Conservation (phyloP, 2,888 invertebrate species). For the Drosophila incognita region DNA sequence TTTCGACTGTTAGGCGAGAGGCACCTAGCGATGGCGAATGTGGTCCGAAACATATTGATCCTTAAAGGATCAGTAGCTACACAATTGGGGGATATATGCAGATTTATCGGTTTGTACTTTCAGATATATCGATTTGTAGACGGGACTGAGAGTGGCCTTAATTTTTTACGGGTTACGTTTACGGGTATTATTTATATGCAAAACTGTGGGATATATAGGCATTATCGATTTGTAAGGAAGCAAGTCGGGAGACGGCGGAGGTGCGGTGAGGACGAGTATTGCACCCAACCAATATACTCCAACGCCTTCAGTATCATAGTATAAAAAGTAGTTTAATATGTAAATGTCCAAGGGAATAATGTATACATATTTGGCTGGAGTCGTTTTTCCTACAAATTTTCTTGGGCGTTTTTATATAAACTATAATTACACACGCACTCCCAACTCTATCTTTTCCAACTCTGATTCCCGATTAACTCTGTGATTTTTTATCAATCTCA, state of each 20-base stretch:
- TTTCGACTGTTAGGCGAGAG: not conserved
- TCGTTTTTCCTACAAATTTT: too few relatives aligned
- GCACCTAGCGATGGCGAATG: not conserved
- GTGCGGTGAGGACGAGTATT: not conserved
- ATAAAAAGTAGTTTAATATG: not conserved
- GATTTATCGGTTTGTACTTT: too few relatives aligned
- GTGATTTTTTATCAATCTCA: too few relatives aligned
- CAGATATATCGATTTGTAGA: too few relatives aligned
- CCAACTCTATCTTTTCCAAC: too few relatives aligned
- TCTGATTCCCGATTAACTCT: too few relatives aligned
- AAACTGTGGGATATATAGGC: not conserved
- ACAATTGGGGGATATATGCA: too few relatives aligned
- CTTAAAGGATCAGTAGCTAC: not conserved
- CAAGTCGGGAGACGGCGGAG: not conserved
- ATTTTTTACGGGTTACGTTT: not conserved
- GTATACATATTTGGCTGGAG: not conserved
- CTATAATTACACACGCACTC: too few relatives aligned
- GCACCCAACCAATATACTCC: not conserved
- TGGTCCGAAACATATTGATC: not conserved
- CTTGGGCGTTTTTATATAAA: too few relatives aligned
- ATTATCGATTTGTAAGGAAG: not conserved
- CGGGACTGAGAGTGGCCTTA: too few relatives aligned
- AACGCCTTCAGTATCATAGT: not conserved
- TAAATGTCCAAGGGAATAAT: not conserved
- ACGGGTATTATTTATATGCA: not conserved